Evolutionary conservation across 2,113 vertebrate genomes (phyloP), one percentile per base, ranked within the genome.

Genomic region (Sinocyclocheilus maitianheensis): DNA sequence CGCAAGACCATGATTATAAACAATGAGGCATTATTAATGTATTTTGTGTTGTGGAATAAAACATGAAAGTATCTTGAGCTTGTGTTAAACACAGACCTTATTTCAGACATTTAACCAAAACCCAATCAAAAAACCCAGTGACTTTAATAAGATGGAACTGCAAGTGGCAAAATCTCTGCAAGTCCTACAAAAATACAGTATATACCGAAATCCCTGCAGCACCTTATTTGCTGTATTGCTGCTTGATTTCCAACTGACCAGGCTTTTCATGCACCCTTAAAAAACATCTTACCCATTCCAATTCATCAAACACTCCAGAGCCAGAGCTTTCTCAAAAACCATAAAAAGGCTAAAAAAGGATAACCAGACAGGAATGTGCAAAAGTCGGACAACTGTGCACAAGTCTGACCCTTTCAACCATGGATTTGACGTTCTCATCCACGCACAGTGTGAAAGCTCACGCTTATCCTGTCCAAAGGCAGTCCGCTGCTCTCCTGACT

Each of bases 391-490:
- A 14, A 30, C 3, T 4, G 16, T 72, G 34, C 43, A 14, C 5
- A 48, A 75, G n/a, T 20, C 72, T 14, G 43, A 76, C 74, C 43
- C n/a, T 51, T 76, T 51, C 43, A 51, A 46, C 43, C 43, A 51
- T 18, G 40, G 74, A 76, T 48, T 16, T 46, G 43, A 26, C 5
- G 1, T 76, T 51, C 12, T 76, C 22, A 76, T 48, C n/a, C 72
- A 48, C 3, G 12, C 22, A 48, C 13, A 48, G 8, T 24, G 22
- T n/a, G 37, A 74, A 40, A 22, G 69, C 37, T 74, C 69, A 6
- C 20, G 10, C 69, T 74, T 10, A 74, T 74, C 69, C 69, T 74
- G 37, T 74, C 71, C 37, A 43, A 74, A 74, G 20, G 71, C 71
- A 74, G 37, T 77, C 75, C 55, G 14, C 46, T 30, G 46, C 46